Conservation (phyloP, 2,888 invertebrate genomes). For the Nineta flava region DNA sequence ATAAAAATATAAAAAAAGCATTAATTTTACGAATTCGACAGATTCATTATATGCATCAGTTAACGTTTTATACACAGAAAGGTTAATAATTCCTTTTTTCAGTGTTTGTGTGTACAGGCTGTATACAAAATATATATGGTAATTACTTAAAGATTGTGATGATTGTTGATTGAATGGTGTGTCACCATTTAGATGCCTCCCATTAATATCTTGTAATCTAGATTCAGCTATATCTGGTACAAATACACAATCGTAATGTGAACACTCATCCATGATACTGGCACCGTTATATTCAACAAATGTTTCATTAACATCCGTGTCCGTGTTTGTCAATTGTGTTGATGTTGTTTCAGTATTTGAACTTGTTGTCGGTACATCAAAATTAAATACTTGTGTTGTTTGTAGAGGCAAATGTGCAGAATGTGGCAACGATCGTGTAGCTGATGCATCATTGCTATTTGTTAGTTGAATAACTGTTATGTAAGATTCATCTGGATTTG, state of each 20-base stretch:
- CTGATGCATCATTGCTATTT: background rate
- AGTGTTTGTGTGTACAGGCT: no score
- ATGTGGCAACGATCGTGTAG: background rate
- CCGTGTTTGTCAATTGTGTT: background rate
- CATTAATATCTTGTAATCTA: background rate
- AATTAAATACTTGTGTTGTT: background rate
- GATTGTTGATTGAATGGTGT: no score
- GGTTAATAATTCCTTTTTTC: no score
- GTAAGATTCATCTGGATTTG: background rate
- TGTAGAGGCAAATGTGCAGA: background rate
- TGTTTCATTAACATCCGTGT: background rate
- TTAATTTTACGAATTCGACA: no score
- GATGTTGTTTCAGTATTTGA: background rate
- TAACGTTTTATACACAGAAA: no score
- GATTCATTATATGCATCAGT: no score
- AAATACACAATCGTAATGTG: conserved; percentile 2
- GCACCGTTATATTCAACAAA: no score
- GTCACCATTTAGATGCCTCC: no score
- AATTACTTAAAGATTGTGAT: no score
- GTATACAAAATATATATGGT: no score
- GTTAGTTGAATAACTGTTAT: conserved; percentile 5
- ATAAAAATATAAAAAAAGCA: no score
- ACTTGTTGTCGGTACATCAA: background rate
- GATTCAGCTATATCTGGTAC: background rate
- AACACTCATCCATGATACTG: background rate